Percentiles rank a stretch among this genome's conserved stretches.
These are phyloP conservation scores for Euzetes globulus DNA, from an alignment of 2,888 invertebrate genomes.

Conservation along the genomic window DNA sequence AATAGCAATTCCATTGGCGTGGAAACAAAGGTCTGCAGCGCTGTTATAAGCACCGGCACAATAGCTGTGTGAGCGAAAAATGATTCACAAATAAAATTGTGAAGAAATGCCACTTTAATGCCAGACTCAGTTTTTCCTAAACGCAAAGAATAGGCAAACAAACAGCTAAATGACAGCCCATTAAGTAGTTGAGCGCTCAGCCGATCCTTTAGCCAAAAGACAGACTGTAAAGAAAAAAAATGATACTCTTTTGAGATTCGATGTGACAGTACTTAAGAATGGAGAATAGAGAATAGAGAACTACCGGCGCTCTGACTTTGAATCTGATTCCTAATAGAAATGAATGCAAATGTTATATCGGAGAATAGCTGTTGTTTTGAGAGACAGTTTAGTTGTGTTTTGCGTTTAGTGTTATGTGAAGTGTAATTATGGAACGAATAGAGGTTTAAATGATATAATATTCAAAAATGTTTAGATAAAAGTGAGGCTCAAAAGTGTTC, in stretches of 20 bases:
- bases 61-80: not conserved
- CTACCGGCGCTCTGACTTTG: too few relatives aligned
- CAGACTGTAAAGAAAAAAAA: not conserved
- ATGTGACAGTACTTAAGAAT: not conserved
- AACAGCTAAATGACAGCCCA: not conserved
- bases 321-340: not conserved
- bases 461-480: conserved; percentile 16
- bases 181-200: not conserved
- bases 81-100: not conserved
- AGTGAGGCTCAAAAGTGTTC: not conserved
- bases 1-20: not conserved
- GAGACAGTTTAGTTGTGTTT: not conserved
- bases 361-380: not conserved
- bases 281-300: too few relatives aligned
- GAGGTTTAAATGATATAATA: not conserved
- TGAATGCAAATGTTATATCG: not conserved
- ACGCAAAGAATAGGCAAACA: not conserved
- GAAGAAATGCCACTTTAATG: not conserved
- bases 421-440: not conserved
- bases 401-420: not conserved
- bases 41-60: not conserved
- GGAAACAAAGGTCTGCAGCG: not conserved
- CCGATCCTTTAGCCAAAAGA: not conserved
- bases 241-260: not conserved
- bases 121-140: not conserved